Evolutionary conservation across 2,113 vertebrate genomes (phyloP).

Genomic region (Natator depressus): DNA sequence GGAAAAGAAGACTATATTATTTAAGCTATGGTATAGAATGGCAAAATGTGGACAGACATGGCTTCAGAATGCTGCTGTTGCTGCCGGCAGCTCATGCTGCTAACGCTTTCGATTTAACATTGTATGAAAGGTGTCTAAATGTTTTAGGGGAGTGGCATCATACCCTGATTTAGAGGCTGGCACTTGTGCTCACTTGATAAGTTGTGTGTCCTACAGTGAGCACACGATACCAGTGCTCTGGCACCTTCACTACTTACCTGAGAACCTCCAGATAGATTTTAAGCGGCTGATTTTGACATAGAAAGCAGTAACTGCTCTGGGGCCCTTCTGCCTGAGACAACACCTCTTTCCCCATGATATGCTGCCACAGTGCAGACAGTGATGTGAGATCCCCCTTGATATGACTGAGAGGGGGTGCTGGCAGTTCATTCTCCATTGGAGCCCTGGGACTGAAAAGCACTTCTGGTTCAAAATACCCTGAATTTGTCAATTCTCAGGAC

Average conservation of each 20-base stretch:
- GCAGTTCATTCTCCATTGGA: not conserved
- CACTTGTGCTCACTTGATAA: not conserved
- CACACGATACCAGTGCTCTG: not conserved
- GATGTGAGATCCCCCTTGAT: not conserved
- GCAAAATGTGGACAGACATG: not conserved
- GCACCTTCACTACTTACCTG: not conserved
- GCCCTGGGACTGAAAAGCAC: not conserved
- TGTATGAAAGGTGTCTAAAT: not conserved
- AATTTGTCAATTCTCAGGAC: no score
- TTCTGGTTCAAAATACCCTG: not conserved
- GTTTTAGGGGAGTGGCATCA: not conserved
- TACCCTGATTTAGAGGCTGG: not conserved
- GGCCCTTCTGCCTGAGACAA: rapidly evolving
- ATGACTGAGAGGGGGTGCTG: not conserved
- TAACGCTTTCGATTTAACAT: not conserved
- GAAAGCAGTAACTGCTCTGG: not conserved
- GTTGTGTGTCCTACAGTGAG: not conserved
- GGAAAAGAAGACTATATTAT: not conserved
- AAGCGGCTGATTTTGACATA: not conserved
- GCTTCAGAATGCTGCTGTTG: not conserved
- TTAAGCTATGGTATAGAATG: not conserved
- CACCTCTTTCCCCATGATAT: not conserved
- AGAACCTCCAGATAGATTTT: not conserved
- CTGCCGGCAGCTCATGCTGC: not conserved
- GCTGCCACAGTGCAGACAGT: not conserved